Conservation (phyloP, 2,797 vertebrate species). For the Gadopsis bispinosus region DNA sequence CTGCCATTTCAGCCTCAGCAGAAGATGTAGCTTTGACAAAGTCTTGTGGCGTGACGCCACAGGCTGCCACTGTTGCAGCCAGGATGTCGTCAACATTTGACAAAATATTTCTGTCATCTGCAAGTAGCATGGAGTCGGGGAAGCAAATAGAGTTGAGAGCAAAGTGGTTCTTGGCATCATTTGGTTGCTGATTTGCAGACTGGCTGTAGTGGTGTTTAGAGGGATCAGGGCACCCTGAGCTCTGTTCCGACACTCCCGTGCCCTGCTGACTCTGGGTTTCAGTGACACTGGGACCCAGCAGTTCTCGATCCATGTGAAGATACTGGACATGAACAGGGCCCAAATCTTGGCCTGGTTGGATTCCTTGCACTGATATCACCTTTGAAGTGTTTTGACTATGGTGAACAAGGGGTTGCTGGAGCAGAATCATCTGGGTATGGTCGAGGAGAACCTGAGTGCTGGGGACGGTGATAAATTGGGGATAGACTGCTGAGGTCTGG, state of each 20-base stretch:
- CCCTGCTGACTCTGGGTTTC: slow-evolving; percentile 87
- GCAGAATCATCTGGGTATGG: slow-evolving; percentile 89
- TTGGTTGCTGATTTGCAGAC: slow-evolving; percentile 82
- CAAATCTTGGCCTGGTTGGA: slow-evolving; percentile 86
- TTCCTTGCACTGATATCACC: slow-evolving; percentile 80
- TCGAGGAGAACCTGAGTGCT: slow-evolving; percentile 92
- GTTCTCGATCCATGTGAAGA: slow-evolving; percentile 91
- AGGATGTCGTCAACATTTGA: slow-evolving; percentile 98
- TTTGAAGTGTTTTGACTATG: slow-evolving; percentile 88
- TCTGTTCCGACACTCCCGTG: slow-evolving; percentile 83
- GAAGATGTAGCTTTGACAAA: slow-evolving; percentile 92
- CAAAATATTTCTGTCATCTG: slow-evolving; percentile 95
- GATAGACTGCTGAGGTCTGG: slow-evolving; percentile 72
- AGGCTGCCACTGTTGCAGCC: slow-evolving; percentile 95
- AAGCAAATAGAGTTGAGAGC: slow-evolving; percentile 96
- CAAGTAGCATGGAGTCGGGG: slow-evolving; percentile 94
- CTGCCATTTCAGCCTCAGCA: slow-evolving; percentile 86
- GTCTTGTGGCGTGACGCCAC: slow-evolving; percentile 94
- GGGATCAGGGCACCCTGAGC: slow-evolving; percentile 86
- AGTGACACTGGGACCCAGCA: slow-evolving; percentile 87
- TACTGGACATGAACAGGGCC: slow-evolving; percentile 86
- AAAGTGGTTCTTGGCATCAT: slow-evolving; percentile 95
- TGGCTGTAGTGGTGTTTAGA: slow-evolving; percentile 92
- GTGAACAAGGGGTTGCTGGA: slow-evolving; percentile 92
- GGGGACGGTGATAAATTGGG: slow-evolving; percentile 90